A percentile compares a stretch with the other conserved stretches of the same genome.
Evolutionary conservation across 2,888 invertebrate genomes (phyloP).

Genomic region (Drosophila cyrtoloma): DNA sequence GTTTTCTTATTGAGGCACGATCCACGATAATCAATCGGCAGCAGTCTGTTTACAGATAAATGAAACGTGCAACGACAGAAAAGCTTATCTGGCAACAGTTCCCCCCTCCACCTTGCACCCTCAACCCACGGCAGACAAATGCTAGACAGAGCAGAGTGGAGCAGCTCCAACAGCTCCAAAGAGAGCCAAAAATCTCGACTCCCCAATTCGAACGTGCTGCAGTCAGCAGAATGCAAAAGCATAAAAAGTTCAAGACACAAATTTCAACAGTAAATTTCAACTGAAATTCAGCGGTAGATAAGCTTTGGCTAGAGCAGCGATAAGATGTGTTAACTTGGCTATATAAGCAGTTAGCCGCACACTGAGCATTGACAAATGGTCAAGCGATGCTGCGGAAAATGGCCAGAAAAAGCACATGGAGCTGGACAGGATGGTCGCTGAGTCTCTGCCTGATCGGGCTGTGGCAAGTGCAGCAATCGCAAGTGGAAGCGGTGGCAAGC

Average conservation of each 20-base stretch:
- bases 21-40: conserved; percentile 51
- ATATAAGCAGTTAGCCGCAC: conserved; percentile 54
- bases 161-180: neutral
- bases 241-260: neutral
- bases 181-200: conserved; percentile 8
- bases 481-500: conserved; percentile 17
- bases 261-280: conserved; percentile 20
- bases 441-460: neutral
- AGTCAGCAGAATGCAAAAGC: conserved; percentile 12
- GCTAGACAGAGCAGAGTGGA: conserved; percentile 25
- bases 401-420: neutral
- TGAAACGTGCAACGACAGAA: conserved; percentile 25
- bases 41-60: conserved; percentile 31
- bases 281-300: conserved; percentile 29
- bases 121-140: conserved; percentile 26
- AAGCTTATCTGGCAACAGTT: conserved; percentile 27
- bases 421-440: conserved; percentile 18
- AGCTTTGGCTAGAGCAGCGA: conserved; percentile 38
- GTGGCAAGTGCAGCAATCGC: neutral
- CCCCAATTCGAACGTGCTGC: conserved; percentile 42
- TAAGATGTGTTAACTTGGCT: conserved; percentile 44
- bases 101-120: no score
- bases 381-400: conserved; percentile 19
- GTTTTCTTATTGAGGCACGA: conserved; percentile 53
- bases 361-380: conserved; percentile 15